Base-by-base conservation (phyloP, 2,113 vertebrate genomes). In the Myotis brandtii region DNA sequence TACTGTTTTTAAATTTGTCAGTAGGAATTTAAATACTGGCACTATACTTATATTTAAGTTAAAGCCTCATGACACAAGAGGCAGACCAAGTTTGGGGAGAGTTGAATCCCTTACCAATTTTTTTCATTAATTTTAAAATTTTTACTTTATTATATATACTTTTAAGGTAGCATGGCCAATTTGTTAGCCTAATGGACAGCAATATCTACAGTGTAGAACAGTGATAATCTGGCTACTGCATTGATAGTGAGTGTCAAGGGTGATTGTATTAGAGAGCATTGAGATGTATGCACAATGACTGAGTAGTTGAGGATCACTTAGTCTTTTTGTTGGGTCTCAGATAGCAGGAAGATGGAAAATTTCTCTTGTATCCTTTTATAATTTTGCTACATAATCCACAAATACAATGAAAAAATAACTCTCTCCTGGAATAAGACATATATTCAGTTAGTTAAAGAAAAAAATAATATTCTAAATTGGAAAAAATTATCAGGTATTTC, bases 231-330 rank as follows among this genome's bases (percentile, higher is more conserved):
- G 2, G 67, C 32, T 18, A 1, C 4, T 50, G 62, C 10, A 16
- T 54, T 40, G 50, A n/a, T 2, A 54, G 17, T 59, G 80, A 56
- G 1, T 12, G 84, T 64, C 52, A 5, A 5, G 34, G 43, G 25
- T 4, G 0, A 40, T 4, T 14, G 25, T 21, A 18, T 3, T 1
- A 6, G n/a, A 40, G 3, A 50, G 12, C 8, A 0, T 6, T 23
- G 27, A 62, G 13, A 46, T 20, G 7, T 6, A 12, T 8, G 2
- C 56, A 52, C 9, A 40, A 5, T 83, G 56, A 70, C 4, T n/a
- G 37, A 88, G 62, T 62, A 62, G 59, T 27, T 11, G 9, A 59
- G 21, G 56, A 62, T 27, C 23, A 59, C 59, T 59, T 59, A 62
- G 25, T 12, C 25, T 62, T 62, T 27, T 27, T 27, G 2, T 81